A percentile compares a stretch with the other conserved stretches of the same genome.
Evolutionary conservation across 1,140 invertebrate species (phyloP).

Genomic region (Hyphantria cunea): DNA sequence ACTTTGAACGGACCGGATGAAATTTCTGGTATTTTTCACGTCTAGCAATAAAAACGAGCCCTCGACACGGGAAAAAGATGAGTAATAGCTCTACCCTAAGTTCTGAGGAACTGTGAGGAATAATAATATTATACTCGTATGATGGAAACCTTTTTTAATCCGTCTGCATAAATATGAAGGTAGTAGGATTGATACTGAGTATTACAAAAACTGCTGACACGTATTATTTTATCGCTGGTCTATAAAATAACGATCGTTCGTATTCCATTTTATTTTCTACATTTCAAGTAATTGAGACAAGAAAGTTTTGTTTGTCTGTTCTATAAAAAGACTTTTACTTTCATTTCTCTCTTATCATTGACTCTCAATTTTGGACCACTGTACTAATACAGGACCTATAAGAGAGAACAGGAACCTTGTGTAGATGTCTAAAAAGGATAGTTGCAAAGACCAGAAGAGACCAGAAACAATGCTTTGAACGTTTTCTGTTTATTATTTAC

Average conservation of each 20-base stretch:
- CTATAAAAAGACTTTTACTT: too few relatives aligned
- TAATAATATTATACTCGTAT: conserved; percentile 73
- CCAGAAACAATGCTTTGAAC: too few relatives aligned
- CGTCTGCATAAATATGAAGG: conserved; percentile 33
- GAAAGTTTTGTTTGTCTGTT: too few relatives aligned
- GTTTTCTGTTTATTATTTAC: too few relatives aligned
- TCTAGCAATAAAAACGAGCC: conserved; percentile 76
- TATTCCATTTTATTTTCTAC: too few relatives aligned
- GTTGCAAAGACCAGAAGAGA: too few relatives aligned
- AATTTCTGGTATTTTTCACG: conserved; percentile 80
- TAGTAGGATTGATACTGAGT: conserved; percentile 25
- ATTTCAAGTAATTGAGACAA: background rate
- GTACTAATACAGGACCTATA: background rate
- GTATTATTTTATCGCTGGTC: conserved; percentile 7
- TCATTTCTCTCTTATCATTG: too few relatives aligned
- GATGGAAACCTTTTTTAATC: conserved; percentile 63
- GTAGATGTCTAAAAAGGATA: too few relatives aligned
- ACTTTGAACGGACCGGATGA: conserved; percentile 74
- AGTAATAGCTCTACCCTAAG: conserved; percentile 67
- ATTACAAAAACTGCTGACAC: conserved; percentile 15
- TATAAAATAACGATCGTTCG: background rate
- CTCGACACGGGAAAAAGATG: conserved; percentile 68
- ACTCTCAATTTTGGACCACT: too few relatives aligned
- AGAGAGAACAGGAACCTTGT: too few relatives aligned
- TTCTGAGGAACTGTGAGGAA: conserved; percentile 66